Conservation (phyloP, 2,797 vertebrate genomes). For the Aselliscus stoliczkanus region DNA sequence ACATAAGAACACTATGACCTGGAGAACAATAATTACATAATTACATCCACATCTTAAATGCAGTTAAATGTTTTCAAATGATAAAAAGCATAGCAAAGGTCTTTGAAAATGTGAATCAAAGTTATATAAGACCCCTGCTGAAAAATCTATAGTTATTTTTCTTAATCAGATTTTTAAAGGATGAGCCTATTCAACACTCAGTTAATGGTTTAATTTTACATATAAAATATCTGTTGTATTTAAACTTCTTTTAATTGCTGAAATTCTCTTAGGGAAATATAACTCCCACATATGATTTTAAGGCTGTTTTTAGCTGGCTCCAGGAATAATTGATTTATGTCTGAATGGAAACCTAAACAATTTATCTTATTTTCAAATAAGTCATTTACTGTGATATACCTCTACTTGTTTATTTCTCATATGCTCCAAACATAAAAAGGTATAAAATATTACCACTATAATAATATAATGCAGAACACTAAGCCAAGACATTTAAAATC, state of each 20-base stretch:
- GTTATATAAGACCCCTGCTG: background rate
- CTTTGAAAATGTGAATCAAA: constrained; percentile 14
- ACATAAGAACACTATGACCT: background rate
- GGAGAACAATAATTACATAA: background rate
- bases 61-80: constrained; percentile 32
- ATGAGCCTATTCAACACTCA: constrained; percentile 25
- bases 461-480: background rate
- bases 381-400: background rate
- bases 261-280: constrained; percentile 38
- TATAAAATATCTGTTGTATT: constrained; percentile 16
- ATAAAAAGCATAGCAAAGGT: background rate
- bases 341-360: constrained; percentile 1
- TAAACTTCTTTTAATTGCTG: constrained; percentile 41
- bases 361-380: constrained; percentile 25
- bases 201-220: constrained; percentile 26
- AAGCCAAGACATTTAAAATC: constrained; percentile 19
- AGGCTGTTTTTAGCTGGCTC: constrained; percentile 4
- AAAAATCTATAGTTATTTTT: constrained; percentile 45
- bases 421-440: constrained; percentile 6
- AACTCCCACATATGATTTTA: constrained; percentile 31
- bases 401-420: constrained; percentile 35
- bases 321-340: background rate
- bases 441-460: background rate
- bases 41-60: background rate
- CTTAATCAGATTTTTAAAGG: constrained; percentile 36